Evolutionary conservation across 1,140 invertebrate genomes (phyloP).

Genomic region (Anoplolepis gracilipes): DNA sequence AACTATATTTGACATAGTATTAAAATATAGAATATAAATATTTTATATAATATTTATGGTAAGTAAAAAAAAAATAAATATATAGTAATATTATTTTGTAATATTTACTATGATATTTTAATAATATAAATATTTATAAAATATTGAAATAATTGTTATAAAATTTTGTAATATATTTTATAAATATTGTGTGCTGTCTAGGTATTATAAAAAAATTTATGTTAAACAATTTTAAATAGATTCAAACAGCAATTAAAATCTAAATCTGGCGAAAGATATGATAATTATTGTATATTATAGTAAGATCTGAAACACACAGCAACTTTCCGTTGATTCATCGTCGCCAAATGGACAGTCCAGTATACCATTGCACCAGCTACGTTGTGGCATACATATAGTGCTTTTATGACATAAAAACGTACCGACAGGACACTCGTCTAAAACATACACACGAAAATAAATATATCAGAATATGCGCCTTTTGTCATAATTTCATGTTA

Average conservation of each 20-base stretch:
- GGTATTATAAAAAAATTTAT: no score
- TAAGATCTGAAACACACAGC: constrained; percentile 76
- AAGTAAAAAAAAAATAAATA: no score
- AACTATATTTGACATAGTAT: no score
- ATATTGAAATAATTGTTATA: no score
- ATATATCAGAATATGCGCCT: constrained; percentile 33
- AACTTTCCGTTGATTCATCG: constrained; percentile 87
- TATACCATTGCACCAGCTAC: constrained; percentile 88
- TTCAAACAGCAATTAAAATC: neutral
- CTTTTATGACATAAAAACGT: constrained; percentile 90
- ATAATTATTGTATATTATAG: neutral
- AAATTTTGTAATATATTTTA: no score
- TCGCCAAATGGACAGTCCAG: constrained; percentile 89
- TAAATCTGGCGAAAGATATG: neutral
- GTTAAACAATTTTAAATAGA: neutral
- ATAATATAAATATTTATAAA: no score
- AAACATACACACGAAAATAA: constrained; percentile 59
- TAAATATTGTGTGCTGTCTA: no score
- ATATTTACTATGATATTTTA: no score
- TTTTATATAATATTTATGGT: no score
- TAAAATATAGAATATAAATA: no score
- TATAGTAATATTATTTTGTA: no score
- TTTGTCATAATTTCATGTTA: constrained; percentile 1
- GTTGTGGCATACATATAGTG: constrained; percentile 89
- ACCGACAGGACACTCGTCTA: constrained; percentile 87